Evolutionary conservation across 2,888 invertebrate species (phyloP).

Genomic region (Lasioglossum pauxillum): DNA sequence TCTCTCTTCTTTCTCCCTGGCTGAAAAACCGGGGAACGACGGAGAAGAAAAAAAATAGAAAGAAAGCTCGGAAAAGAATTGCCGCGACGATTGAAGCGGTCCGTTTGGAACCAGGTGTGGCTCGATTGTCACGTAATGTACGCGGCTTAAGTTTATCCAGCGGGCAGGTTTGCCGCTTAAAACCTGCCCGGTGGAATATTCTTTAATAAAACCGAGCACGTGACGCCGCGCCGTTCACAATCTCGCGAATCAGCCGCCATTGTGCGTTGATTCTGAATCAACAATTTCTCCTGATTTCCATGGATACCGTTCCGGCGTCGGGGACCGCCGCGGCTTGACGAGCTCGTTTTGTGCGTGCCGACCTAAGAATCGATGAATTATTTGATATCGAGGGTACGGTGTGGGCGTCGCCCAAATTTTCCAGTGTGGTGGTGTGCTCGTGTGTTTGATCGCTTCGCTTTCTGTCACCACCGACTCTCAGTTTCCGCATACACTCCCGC

Average conservation of each 20-base stretch:
- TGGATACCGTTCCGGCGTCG: conserved; percentile 15
- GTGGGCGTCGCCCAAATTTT: neutral
- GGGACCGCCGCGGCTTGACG: conserved; percentile 4
- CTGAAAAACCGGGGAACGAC: neutral
- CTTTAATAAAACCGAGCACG: conserved; percentile 55
- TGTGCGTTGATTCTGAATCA: conserved; percentile 41
- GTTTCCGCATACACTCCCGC: too few species aligned
- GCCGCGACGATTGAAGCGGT: conserved; percentile 30
- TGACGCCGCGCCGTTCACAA: conserved; percentile 25
- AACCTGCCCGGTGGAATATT: conserved; percentile 45
- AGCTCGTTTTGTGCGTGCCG: neutral
- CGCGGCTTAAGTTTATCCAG: conserved; percentile 54
- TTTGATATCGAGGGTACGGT: neutral
- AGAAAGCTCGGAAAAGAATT: conserved; percentile 11
- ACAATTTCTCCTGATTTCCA: conserved; percentile 43
- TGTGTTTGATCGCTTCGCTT: neutral
- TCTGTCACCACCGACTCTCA: neutral
- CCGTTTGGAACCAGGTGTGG: conserved; percentile 58
- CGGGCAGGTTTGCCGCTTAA: conserved; percentile 38
- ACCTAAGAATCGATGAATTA: neutral
- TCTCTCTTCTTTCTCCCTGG: neutral
- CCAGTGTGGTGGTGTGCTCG: neutral
- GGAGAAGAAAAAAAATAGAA: conserved; percentile 17
- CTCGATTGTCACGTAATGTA: conserved; percentile 55
- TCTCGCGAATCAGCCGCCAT: conserved; percentile 49